Evolutionary conservation across 1,140 invertebrate species (phyloP).

Genomic region (Wasmannia auropunctata): DNA sequence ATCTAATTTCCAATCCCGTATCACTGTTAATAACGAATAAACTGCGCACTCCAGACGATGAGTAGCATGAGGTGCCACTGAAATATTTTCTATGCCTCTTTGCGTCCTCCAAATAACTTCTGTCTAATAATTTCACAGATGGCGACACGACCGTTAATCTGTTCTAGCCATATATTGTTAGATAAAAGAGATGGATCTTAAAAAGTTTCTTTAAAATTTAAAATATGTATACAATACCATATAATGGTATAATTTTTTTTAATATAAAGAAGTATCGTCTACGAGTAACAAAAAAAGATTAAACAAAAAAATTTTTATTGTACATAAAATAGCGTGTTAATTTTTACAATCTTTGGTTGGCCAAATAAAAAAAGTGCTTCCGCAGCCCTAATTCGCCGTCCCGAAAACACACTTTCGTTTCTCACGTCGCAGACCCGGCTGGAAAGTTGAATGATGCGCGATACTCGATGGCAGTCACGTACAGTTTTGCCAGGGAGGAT

Average conservation of each 20-base stretch:
- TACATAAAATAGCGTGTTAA: neutral
- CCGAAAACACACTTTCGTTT: conserved; percentile 32
- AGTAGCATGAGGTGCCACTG: neutral
- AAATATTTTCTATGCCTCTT: neutral
- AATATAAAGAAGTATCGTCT: neutral
- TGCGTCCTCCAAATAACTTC: neutral
- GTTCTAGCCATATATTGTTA: neutral
- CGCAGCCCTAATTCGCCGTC: neutral
- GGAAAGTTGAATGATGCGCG: conserved; percentile 34
- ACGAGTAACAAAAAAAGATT: neutral
- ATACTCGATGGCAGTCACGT: neutral
- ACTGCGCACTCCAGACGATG: neutral
- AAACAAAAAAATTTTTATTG: neutral
- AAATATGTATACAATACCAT: neutral
- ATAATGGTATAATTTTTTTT: neutral
- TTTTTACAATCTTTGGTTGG: neutral
- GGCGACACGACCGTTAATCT: neutral
- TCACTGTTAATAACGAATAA: conserved; percentile 1
- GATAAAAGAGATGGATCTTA: neutral
- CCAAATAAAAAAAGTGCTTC: neutral
- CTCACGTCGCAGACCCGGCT: neutral
- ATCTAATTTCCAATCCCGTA: neutral
- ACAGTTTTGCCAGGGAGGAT: neutral
- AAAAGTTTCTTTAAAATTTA: neutral
- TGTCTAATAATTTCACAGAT: neutral